Conservation (phyloP, 1,140 invertebrate species). For the Pentalonia nigronervosa region DNA sequence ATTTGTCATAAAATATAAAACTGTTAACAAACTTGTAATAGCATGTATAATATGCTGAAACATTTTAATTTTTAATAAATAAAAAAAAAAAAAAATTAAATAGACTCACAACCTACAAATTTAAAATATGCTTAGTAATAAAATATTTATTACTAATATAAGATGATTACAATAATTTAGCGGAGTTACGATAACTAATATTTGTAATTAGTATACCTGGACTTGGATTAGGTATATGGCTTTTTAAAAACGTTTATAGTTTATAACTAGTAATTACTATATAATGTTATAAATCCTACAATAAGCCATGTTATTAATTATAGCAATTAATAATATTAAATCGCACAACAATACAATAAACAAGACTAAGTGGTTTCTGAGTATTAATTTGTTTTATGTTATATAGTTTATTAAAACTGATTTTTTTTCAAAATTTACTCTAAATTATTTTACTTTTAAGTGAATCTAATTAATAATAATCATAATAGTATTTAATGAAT, state of each 20-base stretch:
- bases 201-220: not conserved
- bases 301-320: not conserved
- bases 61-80: too few relatives aligned
- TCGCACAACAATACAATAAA: not conserved
- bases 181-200: not conserved
- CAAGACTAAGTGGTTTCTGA: not conserved
- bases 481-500: not conserved
- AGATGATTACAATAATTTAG: not conserved
- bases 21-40: too few relatives aligned
- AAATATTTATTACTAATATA: too few relatives aligned
- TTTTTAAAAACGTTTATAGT: constrained; percentile 13
- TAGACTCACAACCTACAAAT: not conserved
- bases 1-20: too few relatives aligned
- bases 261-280: not conserved
- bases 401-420: not conserved
- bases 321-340: not conserved
- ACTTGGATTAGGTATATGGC: not conserved
- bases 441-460: not conserved
- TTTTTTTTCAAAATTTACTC: not conserved
- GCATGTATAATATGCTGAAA: too few relatives aligned
- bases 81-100: too few relatives aligned
- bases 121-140: not conserved
- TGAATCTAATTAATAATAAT: not conserved
- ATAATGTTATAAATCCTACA: not conserved
- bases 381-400: not conserved